A percentile compares a stretch with the other conserved stretches of the same genome.
These are phyloP conservation scores for Lophochroa leadbeateri DNA, from an alignment of 2,113 vertebrate genomes.

Conservation along the genomic window DNA sequence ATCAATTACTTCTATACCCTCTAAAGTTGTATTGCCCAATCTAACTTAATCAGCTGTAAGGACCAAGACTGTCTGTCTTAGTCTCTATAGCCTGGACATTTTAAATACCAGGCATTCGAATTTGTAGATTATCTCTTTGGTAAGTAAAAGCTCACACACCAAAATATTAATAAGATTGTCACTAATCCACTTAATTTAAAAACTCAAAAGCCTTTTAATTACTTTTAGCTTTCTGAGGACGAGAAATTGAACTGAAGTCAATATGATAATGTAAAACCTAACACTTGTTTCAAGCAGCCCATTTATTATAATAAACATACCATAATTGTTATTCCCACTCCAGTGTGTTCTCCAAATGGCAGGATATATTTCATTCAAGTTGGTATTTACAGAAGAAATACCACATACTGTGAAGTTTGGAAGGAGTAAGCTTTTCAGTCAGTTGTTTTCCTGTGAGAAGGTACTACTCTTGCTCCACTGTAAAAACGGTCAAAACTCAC, in stretches of 20 bases:
- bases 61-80: not conserved
- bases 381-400: constrained; percentile 32
- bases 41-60: not conserved
- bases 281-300: constrained; percentile 16
- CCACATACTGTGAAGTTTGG: not conserved
- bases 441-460: not conserved
- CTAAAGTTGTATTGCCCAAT: not conserved
- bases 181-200: constrained; percentile 17
- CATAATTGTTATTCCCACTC: not conserved
- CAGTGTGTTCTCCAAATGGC: constrained; percentile 7
- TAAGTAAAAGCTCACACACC: not conserved
- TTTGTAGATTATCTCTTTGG: not conserved
- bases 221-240: constrained; percentile 32
- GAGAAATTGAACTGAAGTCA: not conserved
- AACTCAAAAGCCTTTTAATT: constrained; percentile 5
- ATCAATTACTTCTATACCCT: not conserved
- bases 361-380: constrained; percentile 34
- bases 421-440: not conserved
- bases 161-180: constrained; percentile 36
- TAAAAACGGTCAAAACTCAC: constrained; percentile 16
- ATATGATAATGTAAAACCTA: constrained; percentile 1
- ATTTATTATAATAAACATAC: constrained; percentile 31
- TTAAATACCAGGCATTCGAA: not conserved
- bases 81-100: not conserved
- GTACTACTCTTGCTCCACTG: not conserved